Percentiles rank a stretch among this genome's conserved stretches.
These are phyloP conservation scores for Acanthacorydalis orientalis DNA, from an alignment of 2,888 invertebrate genomes.

Conservation along the genomic window DNA sequence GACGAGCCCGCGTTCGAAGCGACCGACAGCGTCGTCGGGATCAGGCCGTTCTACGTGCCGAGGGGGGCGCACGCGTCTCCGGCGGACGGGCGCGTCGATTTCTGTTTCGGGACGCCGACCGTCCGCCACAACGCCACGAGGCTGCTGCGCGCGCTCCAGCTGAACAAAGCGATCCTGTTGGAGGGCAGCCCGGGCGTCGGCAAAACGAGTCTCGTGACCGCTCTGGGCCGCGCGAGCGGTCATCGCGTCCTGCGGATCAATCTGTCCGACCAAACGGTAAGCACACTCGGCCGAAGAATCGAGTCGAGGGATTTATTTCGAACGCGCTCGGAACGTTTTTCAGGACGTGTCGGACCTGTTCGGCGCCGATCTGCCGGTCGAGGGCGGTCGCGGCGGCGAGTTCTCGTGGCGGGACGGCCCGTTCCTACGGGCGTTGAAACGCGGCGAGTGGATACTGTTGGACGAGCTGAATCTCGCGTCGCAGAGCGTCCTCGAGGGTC, in stretches of 20 bases:
- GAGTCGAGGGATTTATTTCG: not conserved
- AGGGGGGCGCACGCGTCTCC: constrained; percentile 26
- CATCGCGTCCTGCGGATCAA: constrained; percentile 83
- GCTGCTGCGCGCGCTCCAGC: constrained; percentile 71
- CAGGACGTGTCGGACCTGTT: constrained; percentile 93
- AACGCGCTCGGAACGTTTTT: too few species aligned
- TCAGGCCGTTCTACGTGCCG: constrained; percentile 59
- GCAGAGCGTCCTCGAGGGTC: constrained; percentile 93
- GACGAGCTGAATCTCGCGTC: constrained; percentile 98
- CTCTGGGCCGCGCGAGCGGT: constrained; percentile 71
- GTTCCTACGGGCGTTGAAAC: constrained; percentile 77
- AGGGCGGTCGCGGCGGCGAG: constrained; percentile 67
- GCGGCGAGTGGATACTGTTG: constrained; percentile 88
- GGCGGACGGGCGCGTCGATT: constrained; percentile 27
- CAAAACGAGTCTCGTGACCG: constrained; percentile 87
- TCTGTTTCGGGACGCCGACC: constrained; percentile 62
- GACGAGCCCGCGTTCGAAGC: constrained; percentile 18
- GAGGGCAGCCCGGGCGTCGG: constrained; percentile 98
- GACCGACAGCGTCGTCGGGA: constrained; percentile 40
- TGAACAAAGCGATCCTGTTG: constrained; percentile 81
- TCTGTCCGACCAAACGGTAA: constrained; percentile 93
- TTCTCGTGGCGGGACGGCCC: constrained; percentile 97
- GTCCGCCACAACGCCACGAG: constrained; percentile 68
- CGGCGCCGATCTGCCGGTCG: constrained; percentile 91
- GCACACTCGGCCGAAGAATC: constrained; percentile 15